Evolutionary conservation across 2,888 invertebrate genomes (phyloP), one percentile per base, ranked within the genome.

Genomic region (Tribolium freemani): DNA sequence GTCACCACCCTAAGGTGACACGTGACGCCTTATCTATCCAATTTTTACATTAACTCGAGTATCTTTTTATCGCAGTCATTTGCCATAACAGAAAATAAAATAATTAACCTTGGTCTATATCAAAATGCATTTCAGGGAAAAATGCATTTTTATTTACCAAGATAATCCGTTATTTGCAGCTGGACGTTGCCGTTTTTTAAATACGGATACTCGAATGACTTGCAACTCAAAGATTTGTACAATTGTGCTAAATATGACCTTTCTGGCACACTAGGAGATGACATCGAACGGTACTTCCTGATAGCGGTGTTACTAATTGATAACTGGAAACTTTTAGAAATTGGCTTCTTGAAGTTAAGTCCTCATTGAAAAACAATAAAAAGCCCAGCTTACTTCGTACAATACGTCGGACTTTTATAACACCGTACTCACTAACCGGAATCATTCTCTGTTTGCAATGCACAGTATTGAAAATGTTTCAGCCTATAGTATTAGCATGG

Each of bases 121-220:
- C 26, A 26, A 26, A 26, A 26, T 26, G 26, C 26, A 26, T 26
- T 26, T 26, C 26, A 3, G 4, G 26, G n/a, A 16, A 21, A 51
- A 53, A 53, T 53, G 16, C 26, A 6, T 45, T n/a, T 68, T 26
- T 26, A 26, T 26, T 26, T 26, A 26, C 26, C 26, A 38, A 9
- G 48, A 50, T 20, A 13, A 50, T 16, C 16, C 5, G 5, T 26
- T 26, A 3, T 58, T 84, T 85, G 66, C 85, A 93, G 93, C 88
- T 93, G 93, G 93, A 87, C 92, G 64, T 89, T 91, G 76, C 89
- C 89, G 38, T 87, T 91, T 73, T 92, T 92, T 80, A 89, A 88
- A 81, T 89, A 90, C 82, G 93, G 93, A 53, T 90, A 88, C 79
- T 88, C 88, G 76, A 87, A 90, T 73, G 91, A 92, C 71, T 86